Conservation (phyloP, 2,888 invertebrate genomes). For the Ectemnius lituratus region DNA sequence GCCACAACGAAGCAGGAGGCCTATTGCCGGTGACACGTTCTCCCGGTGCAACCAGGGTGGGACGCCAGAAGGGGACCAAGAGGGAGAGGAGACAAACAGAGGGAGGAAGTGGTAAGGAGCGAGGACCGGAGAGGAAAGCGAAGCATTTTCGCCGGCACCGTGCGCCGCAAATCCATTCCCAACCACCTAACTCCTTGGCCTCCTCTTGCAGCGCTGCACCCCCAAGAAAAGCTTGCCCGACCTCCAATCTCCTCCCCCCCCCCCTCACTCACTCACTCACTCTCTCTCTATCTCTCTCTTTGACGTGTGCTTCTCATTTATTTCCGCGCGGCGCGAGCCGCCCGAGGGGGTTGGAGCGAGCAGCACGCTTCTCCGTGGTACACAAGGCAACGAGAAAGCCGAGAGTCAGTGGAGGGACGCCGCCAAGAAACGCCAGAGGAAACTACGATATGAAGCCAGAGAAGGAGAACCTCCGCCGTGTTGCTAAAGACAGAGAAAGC, state of each 20-base stretch:
- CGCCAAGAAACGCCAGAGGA: background rate
- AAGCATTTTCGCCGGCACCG: constrained; percentile 16
- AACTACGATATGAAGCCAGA: constrained; percentile 35
- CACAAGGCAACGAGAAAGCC: background rate
- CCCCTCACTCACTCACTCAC: too few relatives aligned
- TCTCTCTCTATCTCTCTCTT: constrained; percentile 43
- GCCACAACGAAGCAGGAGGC: constrained; percentile 4
- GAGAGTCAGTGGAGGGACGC: constrained; percentile 1
- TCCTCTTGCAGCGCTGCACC: background rate
- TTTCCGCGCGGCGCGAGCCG: constrained; percentile 53
- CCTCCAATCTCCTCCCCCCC: constrained; percentile 41
- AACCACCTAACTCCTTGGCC: too few relatives aligned
- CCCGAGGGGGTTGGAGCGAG: constrained; percentile 23
- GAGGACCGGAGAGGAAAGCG: background rate
- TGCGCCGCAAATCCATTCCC: background rate
- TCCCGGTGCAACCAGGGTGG: too few relatives aligned
- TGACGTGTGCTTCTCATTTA: constrained; percentile 71
- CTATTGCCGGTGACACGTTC: constrained; percentile 18
- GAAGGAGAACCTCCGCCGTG: constrained; percentile 16
- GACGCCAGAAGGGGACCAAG: too few relatives aligned
- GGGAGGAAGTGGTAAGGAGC: too few relatives aligned
- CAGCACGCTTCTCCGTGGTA: too few relatives aligned
- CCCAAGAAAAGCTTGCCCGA: constrained; percentile 40
- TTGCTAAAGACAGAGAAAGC: constrained; percentile 31
- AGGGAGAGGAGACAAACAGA: too few relatives aligned